Evolutionary conservation across 2,888 invertebrate species (phyloP).

Genomic region (Tipula unca): DNA sequence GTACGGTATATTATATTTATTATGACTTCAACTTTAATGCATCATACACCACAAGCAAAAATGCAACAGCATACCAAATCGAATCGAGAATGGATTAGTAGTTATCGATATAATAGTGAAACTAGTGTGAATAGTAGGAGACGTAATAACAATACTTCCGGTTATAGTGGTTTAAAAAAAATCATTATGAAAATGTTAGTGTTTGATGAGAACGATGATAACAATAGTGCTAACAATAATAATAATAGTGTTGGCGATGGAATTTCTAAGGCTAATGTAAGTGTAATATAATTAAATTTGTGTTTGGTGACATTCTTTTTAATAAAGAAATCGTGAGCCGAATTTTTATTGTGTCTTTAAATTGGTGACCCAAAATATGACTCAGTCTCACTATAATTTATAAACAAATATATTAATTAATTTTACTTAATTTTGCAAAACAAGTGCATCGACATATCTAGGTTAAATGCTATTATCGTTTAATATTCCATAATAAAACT

Average conservation of each 20-base stretch:
- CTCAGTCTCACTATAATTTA: too few species aligned
- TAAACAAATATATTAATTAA: too few species aligned
- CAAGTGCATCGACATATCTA: neutral
- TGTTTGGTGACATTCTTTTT: neutral
- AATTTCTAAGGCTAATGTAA: neutral
- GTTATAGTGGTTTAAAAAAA: conserved; percentile 40
- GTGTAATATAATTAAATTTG: neutral
- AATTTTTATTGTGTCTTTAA: neutral
- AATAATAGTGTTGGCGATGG: neutral
- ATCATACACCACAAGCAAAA: conserved; percentile 34
- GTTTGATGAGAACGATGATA: conserved; percentile 33
- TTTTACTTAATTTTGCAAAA: neutral
- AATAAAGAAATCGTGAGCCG: neutral
- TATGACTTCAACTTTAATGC: conserved; percentile 42
- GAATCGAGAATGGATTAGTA: neutral
- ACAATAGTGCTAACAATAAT: conserved; percentile 20
- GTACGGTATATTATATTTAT: conserved; percentile 24
- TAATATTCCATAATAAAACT: neutral
- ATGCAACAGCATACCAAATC: neutral
- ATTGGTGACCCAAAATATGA: neutral
- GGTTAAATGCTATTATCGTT: neutral
- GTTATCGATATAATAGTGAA: neutral
- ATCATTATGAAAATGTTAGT: conserved; percentile 39
- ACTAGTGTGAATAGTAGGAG: neutral
- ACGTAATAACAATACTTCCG: conserved; percentile 40